Conservation (phyloP, 2,888 invertebrate species). For the Synanthedon formicaeformis region DNA sequence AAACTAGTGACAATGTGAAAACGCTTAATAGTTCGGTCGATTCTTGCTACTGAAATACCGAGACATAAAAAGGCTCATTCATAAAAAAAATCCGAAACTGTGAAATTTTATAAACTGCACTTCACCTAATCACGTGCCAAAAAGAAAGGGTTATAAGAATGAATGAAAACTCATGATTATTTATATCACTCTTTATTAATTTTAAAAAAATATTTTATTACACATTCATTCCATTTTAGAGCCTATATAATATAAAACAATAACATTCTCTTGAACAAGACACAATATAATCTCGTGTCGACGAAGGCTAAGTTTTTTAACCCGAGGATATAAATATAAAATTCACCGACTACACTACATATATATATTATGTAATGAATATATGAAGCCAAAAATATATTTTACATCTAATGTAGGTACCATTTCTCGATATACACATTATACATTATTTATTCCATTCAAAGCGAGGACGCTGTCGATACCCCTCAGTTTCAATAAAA, state of each 20-base stretch:
- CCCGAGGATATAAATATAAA: neutral
- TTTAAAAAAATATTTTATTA: constrained; percentile 70
- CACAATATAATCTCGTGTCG: neutral
- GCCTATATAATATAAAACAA: constrained; percentile 57
- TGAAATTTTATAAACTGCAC: too few species aligned
- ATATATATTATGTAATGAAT: neutral
- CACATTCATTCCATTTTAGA: constrained; percentile 63
- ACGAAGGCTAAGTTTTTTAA: neutral
- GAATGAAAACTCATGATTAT: constrained; percentile 11
- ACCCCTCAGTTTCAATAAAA: constrained; percentile 1
- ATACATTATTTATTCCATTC: constrained; percentile 14
- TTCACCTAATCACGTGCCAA: too few species aligned
- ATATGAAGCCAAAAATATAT: constrained; percentile 52
- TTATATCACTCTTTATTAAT: constrained; percentile 70
- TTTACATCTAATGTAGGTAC: constrained; percentile 36
- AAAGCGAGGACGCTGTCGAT: constrained; percentile 4
- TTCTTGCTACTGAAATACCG: too few species aligned
- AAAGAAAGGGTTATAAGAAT: neutral
- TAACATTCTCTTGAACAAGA: constrained; percentile 40
- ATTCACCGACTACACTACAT: neutral
- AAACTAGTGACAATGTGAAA: too few species aligned
- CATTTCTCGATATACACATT: constrained; percentile 30
- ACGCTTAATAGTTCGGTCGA: too few species aligned
- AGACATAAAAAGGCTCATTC: too few species aligned
- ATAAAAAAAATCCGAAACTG: too few species aligned